Evolutionary conservation across 2,888 invertebrate genomes (phyloP), one percentile per base, ranked within the genome.

Genomic region (Anoncus sp.): DNA sequence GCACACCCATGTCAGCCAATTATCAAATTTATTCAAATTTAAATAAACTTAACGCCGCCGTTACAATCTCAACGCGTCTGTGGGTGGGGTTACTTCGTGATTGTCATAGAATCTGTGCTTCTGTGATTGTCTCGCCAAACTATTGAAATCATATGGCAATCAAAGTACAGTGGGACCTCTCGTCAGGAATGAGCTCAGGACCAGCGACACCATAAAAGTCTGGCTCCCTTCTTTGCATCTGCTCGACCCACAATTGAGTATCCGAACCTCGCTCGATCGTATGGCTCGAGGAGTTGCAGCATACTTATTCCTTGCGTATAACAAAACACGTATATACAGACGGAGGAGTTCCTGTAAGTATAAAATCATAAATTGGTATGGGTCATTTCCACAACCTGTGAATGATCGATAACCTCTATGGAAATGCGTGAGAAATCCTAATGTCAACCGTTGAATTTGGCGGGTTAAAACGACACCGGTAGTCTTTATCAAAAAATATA

Each of bases 21-120:
- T 72, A 72, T 72, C 62, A 62, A 67, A 72, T 72, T 75, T 72
- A 72, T 77, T 72, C 63, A 63, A 77, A 77, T 67, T 72, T 72
- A 72, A 77, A 77, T 77, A 72, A 72, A 77, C 72, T 77, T 67
- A 62, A 72, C 62, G 55, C 40, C 22, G 67, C 67, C 62, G 72
- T 77, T 67, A 77, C 55, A 72, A 72, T 77, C 67, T 77, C 47
- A 49, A 45, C 53, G 49, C 49, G 35, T 22, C 51, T 16, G 55
- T 22, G 53, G 20, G 27, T 63, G 43, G 60, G 24, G 16, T 24
- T 22, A 67, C 45, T 35, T 53, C 47, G 18, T 10, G 35, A 43
- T 55, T 55, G 59, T 38, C 49, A 73, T 62, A 60, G 49, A 45
- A 57, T 57, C 57, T 49, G 16, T 55, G 53, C 38, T 47, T 43